Evolutionary conservation across 2,113 vertebrate genomes (phyloP).

Genomic region (Spilogale gracilis): DNA sequence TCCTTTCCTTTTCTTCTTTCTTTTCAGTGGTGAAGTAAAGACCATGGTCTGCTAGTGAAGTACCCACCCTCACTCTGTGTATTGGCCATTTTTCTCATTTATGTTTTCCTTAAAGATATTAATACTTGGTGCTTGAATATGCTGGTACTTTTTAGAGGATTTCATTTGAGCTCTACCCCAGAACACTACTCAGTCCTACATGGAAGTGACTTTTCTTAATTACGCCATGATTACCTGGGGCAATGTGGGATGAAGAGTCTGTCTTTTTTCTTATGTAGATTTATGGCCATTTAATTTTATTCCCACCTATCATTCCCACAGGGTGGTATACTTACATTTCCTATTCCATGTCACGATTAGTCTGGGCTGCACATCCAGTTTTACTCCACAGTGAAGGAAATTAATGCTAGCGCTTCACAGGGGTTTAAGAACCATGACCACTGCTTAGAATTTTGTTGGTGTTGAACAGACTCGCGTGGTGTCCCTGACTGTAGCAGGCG

Average conservation of each 20-base stretch:
- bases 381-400: background rate
- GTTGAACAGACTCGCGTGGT: background rate
- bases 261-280: background rate
- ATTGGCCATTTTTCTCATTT: slow-evolving; percentile 19
- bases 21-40: slow-evolving; percentile 39
- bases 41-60: background rate
- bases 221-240: background rate
- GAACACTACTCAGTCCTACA: background rate
- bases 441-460: background rate
- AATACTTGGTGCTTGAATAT: background rate
- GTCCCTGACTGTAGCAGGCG: background rate
- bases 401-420: background rate
- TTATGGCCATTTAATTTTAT: background rate
- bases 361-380: background rate
- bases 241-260: background rate
- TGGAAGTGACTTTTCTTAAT: background rate
- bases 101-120: background rate
- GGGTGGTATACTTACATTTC: background rate
- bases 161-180: background rate
- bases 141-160: background rate
- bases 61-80: background rate
- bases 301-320: background rate
- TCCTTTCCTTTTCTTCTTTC: background rate
- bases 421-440: background rate
- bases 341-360: background rate